Base-by-base conservation (phyloP, 2,113 vertebrate genomes). In the Proteles cristata region DNA sequence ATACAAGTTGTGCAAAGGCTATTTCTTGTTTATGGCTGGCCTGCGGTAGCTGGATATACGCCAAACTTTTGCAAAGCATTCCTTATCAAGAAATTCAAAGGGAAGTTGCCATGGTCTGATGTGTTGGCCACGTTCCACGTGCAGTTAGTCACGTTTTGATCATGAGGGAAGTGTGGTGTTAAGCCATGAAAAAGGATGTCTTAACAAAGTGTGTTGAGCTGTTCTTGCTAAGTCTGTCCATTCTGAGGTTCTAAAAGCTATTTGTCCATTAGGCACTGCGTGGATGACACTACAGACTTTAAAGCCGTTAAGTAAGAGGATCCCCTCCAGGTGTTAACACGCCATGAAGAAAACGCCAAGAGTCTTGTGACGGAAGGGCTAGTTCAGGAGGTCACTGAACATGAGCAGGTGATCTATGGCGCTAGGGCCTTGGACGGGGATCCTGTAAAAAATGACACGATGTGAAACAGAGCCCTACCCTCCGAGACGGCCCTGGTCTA, bases 331-430 rank as follows among this genome's bases (percentile, higher is more conserved):
- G 69, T n/a, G 90, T 43, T 11, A 58, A 92, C 53, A 48, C 11
- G 89, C 90, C 96, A 35, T 2, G 97, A 92, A 90, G 97, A 93
- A 21, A 86, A 8, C 65, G 48, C 96, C 95, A 39, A 73, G 84
- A 10, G 94, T 79, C 95, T 73, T 6, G 83, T 15, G 88, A 35
- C 0, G 65, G n/a, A 94, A 94, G 80, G 69, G 87, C 97, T 98
- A 98, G 97, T 53, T 96, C 97, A 97, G 97, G 88, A 98, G 97
- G 96, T 89, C 98, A 97, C 94, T 97, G 98, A 98, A 93, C 97
- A 95, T 93, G 94, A 98, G 94, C 97, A 98, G 97, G 68, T 97
- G 97, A 7, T 96, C 97, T 98, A 98, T 87, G 97, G 98, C 97
- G n/a, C 97, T 87, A 98, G 97, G 96, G 97, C 98, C 97, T 84